Evolutionary conservation across 1,140 invertebrate species (phyloP).

Genomic region (Pseudomyrmex flavicornis): DNA sequence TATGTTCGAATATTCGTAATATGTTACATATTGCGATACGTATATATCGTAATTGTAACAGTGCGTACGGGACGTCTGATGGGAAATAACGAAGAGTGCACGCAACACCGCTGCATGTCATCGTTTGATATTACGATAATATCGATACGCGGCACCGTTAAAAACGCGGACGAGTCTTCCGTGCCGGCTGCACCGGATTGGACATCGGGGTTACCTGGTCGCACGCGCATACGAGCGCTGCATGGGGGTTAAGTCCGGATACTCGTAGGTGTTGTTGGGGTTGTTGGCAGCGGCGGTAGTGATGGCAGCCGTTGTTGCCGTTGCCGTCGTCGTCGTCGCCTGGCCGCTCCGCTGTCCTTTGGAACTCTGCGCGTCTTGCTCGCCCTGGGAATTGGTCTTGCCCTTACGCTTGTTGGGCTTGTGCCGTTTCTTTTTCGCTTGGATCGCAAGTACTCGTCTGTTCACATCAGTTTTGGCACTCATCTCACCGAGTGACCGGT

Average conservation of each 20-base stretch:
- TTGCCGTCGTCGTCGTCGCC: constrained; percentile 40
- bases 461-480: constrained; percentile 94
- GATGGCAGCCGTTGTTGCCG: not conserved
- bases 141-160: not conserved
- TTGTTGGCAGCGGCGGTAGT: constrained; percentile 34
- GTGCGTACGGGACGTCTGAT: not conserved
- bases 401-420: constrained; percentile 93
- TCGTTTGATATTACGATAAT: not conserved
- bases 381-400: constrained; percentile 86
- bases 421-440: constrained; percentile 95
- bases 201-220: constrained; percentile 73
- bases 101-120: not conserved
- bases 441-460: constrained; percentile 93
- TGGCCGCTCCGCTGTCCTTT: constrained; percentile 81
- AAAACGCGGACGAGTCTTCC: not conserved
- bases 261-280: constrained; percentile 41
- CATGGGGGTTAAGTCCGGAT: constrained; percentile 69
- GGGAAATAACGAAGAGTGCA: not conserved
- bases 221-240: constrained; percentile 72
- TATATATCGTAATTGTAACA: not conserved
- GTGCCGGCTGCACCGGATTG: not conserved
- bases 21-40: not conserved
- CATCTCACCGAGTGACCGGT: constrained; percentile 83
- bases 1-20: not conserved
- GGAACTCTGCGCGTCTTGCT: constrained; percentile 81